Evolutionary conservation across 2,888 invertebrate genomes (phyloP).

Genomic region (Carcina quercana): DNA sequence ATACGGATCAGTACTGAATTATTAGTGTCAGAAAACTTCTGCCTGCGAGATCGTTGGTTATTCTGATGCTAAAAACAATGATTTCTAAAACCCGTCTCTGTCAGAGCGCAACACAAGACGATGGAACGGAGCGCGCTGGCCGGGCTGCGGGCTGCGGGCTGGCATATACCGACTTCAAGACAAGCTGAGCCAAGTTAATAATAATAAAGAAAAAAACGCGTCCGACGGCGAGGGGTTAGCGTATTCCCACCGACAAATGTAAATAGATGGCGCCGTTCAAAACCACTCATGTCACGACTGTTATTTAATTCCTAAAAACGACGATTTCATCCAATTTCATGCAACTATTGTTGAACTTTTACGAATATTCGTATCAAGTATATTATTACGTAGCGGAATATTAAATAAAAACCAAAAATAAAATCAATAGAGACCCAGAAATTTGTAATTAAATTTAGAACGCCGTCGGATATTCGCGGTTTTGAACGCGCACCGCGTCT

Average conservation of each 20-base stretch:
- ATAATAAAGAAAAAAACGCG: conserved; percentile 66
- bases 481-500: conserved; percentile 31
- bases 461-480: conserved; percentile 42
- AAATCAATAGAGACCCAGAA: too few species aligned
- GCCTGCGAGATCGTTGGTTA: too few species aligned
- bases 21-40: too few species aligned
- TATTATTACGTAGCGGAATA: conserved; percentile 16
- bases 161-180: too few species aligned
- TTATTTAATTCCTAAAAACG: conserved; percentile 9
- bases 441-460: too few species aligned
- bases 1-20: too few species aligned
- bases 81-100: too few species aligned
- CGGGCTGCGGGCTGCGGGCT: too few species aligned
- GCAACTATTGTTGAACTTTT: conserved; percentile 20
- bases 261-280: conserved; percentile 45
- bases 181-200: conserved; percentile 53
- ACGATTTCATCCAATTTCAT: neutral
- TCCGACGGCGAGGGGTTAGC: conserved; percentile 58
- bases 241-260: conserved; percentile 45
- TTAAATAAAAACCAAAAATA: conserved; percentile 17
- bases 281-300: conserved; percentile 30
- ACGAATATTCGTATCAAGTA: conserved; percentile 7
- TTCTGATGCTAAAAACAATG: too few species aligned
- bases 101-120: too few species aligned
- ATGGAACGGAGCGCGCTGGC: too few species aligned